Conservation (phyloP, 1,140 invertebrate genomes). For the Venturia canescens region DNA sequence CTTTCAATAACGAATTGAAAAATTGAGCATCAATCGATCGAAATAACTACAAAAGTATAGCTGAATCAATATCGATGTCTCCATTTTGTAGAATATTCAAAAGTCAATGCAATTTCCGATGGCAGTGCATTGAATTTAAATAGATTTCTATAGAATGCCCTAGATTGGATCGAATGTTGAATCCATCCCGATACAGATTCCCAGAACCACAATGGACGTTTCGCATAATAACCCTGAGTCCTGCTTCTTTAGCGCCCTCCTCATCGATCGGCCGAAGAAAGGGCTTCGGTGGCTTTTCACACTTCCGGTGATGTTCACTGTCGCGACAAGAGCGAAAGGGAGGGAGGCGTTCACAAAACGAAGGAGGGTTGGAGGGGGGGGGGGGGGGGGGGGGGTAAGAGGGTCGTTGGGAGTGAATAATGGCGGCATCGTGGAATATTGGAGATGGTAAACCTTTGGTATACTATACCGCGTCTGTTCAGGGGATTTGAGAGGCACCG, state of each 20-base stretch:
- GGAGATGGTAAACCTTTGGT: slow-evolving; percentile 2
- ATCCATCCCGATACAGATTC: background rate
- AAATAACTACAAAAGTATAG: no score
- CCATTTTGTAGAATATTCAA: no score
- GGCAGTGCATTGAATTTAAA: background rate
- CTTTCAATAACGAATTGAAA: no score
- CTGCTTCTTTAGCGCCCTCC: background rate
- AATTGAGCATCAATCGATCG: no score
- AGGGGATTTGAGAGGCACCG: background rate
- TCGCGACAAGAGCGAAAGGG: background rate
- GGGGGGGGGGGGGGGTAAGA: background rate
- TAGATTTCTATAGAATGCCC: background rate
- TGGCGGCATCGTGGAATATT: slow-evolving; percentile 1
- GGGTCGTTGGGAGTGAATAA: background rate
- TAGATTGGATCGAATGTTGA: background rate
- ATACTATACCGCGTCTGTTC: background rate
- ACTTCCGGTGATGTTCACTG: background rate
- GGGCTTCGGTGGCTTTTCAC: background rate
- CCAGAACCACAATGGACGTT: background rate
- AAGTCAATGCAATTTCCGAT: no score
- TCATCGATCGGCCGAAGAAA: background rate
- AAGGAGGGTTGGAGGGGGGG: no score
- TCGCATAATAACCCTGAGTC: background rate
- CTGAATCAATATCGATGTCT: no score
- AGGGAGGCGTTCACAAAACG: background rate